phyloP scores from a whole-genome alignment of 2,797 vertebrate species.

The Notoglanidium macrostoma region DNA sequence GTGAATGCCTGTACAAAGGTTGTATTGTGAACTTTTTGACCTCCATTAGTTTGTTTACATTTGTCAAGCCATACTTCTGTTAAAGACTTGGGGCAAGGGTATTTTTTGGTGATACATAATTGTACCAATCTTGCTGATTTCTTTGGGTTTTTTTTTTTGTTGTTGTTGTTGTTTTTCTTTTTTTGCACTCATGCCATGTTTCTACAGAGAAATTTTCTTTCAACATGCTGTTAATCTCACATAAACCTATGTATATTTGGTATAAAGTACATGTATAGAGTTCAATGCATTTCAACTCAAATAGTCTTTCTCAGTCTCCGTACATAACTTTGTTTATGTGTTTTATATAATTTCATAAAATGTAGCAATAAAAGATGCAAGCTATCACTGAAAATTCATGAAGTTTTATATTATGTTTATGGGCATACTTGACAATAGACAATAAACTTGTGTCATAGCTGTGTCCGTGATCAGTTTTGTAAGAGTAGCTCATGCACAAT shows the following conservation, averaged over 20 bases:
- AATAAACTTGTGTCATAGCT: constrained; percentile 20
- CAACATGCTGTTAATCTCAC: not conserved
- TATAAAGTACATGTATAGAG: not conserved
- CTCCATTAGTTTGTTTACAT: constrained; percentile 51
- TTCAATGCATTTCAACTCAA: not conserved
- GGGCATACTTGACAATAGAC: constrained; percentile 16
- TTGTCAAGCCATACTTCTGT: constrained; percentile 45
- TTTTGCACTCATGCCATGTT: constrained; percentile 20
- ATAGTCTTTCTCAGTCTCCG: not conserved
- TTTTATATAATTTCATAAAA: constrained; percentile 40
- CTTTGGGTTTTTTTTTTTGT: not conserved
- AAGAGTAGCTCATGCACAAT: not conserved
- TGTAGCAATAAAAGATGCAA: constrained; percentile 4
- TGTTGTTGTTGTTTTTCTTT: too few species aligned
- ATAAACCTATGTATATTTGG: not conserved
- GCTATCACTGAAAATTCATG: not conserved
- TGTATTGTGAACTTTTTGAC: constrained; percentile 1
- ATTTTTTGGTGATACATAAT: not conserved
- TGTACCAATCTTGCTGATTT: constrained; percentile 7
- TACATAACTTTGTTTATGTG: constrained; percentile 11
- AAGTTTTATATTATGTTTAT: constrained; percentile 19
- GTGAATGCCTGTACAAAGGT: not conserved
- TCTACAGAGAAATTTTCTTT: not conserved
- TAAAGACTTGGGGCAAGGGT: not conserved
- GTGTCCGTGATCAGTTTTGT: not conserved